Evolutionary conservation across 2,113 vertebrate genomes (phyloP).

Genomic region (Felis chaus): DNA sequence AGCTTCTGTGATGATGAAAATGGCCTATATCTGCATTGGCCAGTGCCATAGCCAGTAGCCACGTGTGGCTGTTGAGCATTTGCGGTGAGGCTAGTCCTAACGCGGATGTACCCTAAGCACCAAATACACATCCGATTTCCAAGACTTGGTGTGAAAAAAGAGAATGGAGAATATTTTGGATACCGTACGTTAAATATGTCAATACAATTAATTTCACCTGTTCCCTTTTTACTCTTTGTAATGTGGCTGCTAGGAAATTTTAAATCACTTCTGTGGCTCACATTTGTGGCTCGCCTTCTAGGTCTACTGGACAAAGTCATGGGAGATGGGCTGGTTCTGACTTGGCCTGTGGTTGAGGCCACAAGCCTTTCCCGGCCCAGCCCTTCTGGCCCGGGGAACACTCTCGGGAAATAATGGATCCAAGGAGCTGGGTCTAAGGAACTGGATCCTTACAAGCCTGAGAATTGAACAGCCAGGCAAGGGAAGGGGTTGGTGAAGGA

Average conservation of each 20-base stretch:
- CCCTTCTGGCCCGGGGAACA: background rate
- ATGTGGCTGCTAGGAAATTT: background rate
- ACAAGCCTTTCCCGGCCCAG: background rate
- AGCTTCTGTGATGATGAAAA: slow-evolving; percentile 15
- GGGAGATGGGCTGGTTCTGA: background rate
- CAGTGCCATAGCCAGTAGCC: background rate
- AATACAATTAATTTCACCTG: background rate
- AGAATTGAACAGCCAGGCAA: background rate
- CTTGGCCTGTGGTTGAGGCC: background rate
- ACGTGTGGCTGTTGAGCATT: background rate
- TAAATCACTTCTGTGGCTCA: slow-evolving; percentile 18
- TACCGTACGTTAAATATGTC: background rate
- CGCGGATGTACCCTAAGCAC: background rate
- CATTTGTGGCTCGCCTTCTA: background rate
- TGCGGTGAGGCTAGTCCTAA: background rate
- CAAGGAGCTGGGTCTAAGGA: background rate
- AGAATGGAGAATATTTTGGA: background rate
- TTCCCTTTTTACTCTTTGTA: slow-evolving; percentile 17
- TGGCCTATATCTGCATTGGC: background rate
- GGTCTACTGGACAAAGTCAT: background rate
- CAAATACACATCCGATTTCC: slow-evolving; percentile 32
- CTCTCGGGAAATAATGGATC: background rate
- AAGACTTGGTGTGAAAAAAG: background rate
- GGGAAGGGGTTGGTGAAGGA: background rate
- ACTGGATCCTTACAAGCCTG: background rate